Evolutionary conservation across 2,113 vertebrate species (phyloP), one percentile per base, ranked within the genome.

Genomic region (Lagopus muta): DNA sequence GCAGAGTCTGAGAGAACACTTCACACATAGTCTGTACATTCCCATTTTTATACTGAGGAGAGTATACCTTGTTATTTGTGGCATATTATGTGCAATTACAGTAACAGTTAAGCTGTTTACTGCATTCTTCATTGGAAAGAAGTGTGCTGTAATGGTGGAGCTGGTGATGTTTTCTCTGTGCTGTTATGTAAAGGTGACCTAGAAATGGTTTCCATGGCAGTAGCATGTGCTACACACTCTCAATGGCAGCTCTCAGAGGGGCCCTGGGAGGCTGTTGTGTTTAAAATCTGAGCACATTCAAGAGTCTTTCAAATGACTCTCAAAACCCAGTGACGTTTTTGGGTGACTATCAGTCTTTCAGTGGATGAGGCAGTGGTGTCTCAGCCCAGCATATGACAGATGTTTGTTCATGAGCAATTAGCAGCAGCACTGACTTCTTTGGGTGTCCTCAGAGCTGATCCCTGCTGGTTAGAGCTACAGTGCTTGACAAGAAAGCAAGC

Each of bases 361-460:
- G 60, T 21, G 13, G 88, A 42, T 80, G 93, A 89, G 75, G n/a
- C 79, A 52, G 80, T 16, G 72, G 12, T 50, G 75, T 6, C 69
- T 67, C 13, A 83, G 90, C 92, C 82, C 88, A 60, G 76, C 86
- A 82, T 82, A 27, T 14, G 82, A 40, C 76, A 95, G 82, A 92
- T 91, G 88, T 76, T 86, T 58, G 79, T 36, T 90, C 76, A 50
- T 3, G 7, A 86, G 88, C 88, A 83, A 74, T 87, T 24, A 90
- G 76, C 64, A 25, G 57, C 79, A 2, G 0, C 15, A 12, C 60
- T 76, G 94, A 27, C 82, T 88, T 34, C 55, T 54, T 10, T 48
- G 34, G 48, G 22, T 2, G 6, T 86, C 55, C 75, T 72, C 57
- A 64, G 93, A 79, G 76, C 47, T 32, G 62, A 21, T 58, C 76